A percentile compares a stretch with the other conserved stretches of the same genome.
Evolutionary conservation across 2,888 invertebrate genomes (phyloP).

Genomic region (Mechanitis messenoides): DNA sequence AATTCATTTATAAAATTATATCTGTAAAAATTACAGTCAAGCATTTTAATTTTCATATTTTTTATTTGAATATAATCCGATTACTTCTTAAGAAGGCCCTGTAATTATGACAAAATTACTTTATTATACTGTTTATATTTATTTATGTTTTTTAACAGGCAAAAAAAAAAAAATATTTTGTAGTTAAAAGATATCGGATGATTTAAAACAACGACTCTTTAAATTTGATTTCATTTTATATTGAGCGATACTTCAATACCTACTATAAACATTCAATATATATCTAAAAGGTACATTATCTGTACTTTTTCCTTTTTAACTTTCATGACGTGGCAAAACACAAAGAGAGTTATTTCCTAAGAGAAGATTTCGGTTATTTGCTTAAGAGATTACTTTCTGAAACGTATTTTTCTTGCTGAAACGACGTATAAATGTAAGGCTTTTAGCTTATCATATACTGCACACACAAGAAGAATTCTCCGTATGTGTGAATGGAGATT

Average conservation of each 20-base stretch:
- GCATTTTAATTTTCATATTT: conserved; percentile 1
- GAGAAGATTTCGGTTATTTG: conserved; percentile 7
- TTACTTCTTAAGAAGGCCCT: conserved; percentile 9
- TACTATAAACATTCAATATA: too few species aligned
- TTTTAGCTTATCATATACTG: neutral
- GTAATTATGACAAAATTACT: neutral
- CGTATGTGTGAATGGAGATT: neutral
- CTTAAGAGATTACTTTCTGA: conserved; percentile 13
- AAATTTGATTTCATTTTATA: too few species aligned
- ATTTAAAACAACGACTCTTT: too few species aligned
- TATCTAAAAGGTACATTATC: neutral
- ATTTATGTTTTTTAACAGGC: too few species aligned
- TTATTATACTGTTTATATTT: neutral
- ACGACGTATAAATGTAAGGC: neutral
- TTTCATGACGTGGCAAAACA: neutral
- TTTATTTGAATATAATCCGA: conserved; percentile 14
- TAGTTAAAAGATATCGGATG: too few species aligned
- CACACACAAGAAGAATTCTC: neutral
- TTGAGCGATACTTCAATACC: too few species aligned
- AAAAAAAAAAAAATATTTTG: too few species aligned
- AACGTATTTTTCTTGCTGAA: conserved; percentile 14
- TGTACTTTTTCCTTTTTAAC: neutral
- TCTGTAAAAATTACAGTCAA: neutral
- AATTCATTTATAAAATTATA: too few species aligned
- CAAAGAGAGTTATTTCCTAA: neutral